Evolutionary conservation across 2,797 vertebrate genomes (phyloP).

Genomic region (Pogoniulus pusillus): DNA sequence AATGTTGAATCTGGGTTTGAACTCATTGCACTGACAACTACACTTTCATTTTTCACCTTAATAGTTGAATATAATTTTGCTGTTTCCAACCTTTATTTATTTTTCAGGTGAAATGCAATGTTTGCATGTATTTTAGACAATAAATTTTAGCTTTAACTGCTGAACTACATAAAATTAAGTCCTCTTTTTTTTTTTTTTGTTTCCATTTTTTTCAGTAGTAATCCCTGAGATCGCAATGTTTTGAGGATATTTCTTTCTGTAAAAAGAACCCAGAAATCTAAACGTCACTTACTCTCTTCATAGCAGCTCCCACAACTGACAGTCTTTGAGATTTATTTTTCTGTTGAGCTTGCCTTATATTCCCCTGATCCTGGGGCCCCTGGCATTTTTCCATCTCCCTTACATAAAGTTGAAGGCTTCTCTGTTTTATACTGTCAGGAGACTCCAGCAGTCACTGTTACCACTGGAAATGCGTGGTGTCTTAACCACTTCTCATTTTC

Average conservation of each 20-base stretch:
- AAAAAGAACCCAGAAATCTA: neutral
- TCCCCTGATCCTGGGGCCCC: neutral
- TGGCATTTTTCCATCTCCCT: neutral
- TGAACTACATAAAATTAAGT: neutral
- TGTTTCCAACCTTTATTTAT: neutral
- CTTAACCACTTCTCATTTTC: conserved; percentile 13
- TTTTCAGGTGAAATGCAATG: neutral
- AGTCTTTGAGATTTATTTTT: neutral
- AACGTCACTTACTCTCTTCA: neutral
- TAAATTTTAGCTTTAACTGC: neutral
- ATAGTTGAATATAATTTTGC: neutral
- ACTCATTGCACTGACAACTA: neutral
- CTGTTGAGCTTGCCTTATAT: neutral
- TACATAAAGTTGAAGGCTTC: neutral
- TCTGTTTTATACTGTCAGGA: neutral
- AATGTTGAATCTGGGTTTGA: neutral
- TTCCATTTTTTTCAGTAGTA: neutral
- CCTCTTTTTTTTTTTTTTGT: too few relatives aligned
- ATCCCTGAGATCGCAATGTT: neutral
- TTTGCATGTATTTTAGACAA: neutral
- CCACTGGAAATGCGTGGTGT: neutral
- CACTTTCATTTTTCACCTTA: neutral
- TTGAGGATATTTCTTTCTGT: neutral
- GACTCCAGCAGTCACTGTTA: neutral
- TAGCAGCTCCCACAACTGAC: neutral